phyloP scores from a whole-genome alignment of 2,113 vertebrate genomes.

The Pica pica region DNA sequence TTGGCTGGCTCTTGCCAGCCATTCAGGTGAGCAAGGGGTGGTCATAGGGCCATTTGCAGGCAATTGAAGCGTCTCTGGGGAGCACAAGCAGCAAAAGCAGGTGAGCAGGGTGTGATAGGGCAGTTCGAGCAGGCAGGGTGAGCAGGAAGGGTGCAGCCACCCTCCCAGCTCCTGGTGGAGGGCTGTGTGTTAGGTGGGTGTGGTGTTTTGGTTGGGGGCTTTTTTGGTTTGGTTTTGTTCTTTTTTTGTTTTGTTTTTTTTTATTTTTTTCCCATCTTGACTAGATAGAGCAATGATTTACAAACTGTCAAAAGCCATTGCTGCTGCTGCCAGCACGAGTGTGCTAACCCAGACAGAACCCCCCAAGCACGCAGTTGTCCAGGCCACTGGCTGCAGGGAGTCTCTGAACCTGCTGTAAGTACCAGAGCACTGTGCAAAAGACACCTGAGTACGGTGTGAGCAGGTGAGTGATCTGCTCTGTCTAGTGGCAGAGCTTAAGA shows the following conservation, averaged over 20 bases:
- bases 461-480: background rate
- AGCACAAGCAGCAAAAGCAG: fast-evolving
- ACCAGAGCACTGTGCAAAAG: fast-evolving
- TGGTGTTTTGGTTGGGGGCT: fast-evolving
- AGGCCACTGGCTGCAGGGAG: background rate
- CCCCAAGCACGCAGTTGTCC: fast-evolving
- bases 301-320: background rate
- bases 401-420: fast-evolving
- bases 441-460: fast-evolving
- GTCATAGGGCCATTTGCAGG: background rate
- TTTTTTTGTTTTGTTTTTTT: too few species aligned
- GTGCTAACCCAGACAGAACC: background rate
- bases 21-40: too few species aligned
- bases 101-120: fast-evolving
- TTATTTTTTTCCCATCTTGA: fast-evolving
- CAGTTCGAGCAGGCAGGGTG: fast-evolving
- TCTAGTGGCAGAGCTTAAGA: background rate
- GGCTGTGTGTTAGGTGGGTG: too few species aligned
- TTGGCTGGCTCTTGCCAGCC: background rate
- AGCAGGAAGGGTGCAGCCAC: background rate
- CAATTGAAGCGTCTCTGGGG: fast-evolving
- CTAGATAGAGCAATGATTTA: too few species aligned
- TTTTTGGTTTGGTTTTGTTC: background rate
- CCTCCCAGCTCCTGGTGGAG: background rate
- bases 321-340: background rate